Evolutionary conservation across 2,888 invertebrate species (phyloP).

Genomic region (Geotrupes spiniger): DNA sequence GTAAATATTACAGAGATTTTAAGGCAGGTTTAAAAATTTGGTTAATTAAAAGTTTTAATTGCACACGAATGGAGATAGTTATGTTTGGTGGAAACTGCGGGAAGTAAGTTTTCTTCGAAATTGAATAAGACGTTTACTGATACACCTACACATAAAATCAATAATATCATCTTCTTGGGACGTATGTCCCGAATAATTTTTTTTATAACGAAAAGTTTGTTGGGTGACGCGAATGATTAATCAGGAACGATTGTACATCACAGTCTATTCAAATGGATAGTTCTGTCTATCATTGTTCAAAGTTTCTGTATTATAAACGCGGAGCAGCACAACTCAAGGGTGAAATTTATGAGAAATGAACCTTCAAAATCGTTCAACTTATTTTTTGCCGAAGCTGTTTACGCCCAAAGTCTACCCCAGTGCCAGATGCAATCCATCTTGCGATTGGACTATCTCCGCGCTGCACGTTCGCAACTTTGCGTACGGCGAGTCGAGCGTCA

Average conservation of each 20-base stretch:
- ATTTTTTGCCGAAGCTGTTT: constrained; percentile 36
- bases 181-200: no score
- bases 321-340: constrained; percentile 43
- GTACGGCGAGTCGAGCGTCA: constrained; percentile 21
- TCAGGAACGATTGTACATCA: constrained; percentile 44
- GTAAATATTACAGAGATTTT: no score
- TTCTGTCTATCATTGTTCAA: constrained; percentile 49
- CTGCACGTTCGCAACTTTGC: constrained; percentile 35
- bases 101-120: no score
- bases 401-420: constrained; percentile 34
- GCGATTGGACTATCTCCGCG: constrained; percentile 38
- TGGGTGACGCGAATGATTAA: constrained; percentile 31
- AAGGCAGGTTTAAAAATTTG: no score
- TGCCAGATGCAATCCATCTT: constrained; percentile 40
- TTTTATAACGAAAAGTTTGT: neutral
- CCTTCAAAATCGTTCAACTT: constrained; percentile 45
- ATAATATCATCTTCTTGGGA: no score
- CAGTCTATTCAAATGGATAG: constrained; percentile 45
- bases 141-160: no score
- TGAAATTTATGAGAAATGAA: constrained; percentile 51
- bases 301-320: constrained; percentile 44
- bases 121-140: no score
- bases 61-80: no score
- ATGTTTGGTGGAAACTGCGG: no score
- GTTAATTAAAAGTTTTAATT: no score